These are phyloP conservation scores for Aleiodes testaceus DNA, from an alignment of 2,888 invertebrate genomes.

Conservation along the genomic window DNA sequence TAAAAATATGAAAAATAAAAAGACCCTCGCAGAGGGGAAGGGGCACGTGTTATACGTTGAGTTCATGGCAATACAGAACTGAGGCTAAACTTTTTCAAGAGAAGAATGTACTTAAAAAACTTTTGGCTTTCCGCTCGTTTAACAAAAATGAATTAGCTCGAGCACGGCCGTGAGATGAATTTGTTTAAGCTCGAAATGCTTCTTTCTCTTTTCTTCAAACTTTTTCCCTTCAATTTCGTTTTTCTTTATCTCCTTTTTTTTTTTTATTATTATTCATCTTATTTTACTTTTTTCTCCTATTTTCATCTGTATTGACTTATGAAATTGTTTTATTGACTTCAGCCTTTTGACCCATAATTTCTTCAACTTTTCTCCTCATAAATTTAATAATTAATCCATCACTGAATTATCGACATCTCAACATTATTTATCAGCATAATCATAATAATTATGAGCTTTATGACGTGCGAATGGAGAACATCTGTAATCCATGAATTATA, in stretches of 20 bases:
- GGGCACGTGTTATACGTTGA: slow-evolving; percentile 12
- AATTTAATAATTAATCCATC: no score
- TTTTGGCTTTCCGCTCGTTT: slow-evolving; percentile 64
- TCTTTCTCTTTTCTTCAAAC: slow-evolving; percentile 3
- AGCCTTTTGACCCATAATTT: neutral
- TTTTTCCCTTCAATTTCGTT: slow-evolving; percentile 24
- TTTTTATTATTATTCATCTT: slow-evolving; percentile 30
- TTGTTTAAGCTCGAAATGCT: slow-evolving; percentile 35
- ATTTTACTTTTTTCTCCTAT: neutral
- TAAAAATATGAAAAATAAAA: neutral
- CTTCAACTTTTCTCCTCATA: no score
- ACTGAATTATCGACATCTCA: no score
- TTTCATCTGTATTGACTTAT: slow-evolving; percentile 8
- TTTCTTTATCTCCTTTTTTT: neutral
- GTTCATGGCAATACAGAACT: slow-evolving; percentile 20
- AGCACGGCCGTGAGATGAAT: slow-evolving; percentile 36
- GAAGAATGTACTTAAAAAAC: slow-evolving; percentile 65
- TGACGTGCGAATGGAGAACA: no score
- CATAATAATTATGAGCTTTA: no score
- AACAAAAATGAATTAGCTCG: slow-evolving; percentile 68
- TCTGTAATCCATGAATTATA: no score
- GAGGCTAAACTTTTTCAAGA: slow-evolving; percentile 43
- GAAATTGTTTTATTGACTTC: slow-evolving; percentile 20
- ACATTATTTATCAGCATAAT: no score
- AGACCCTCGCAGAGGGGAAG: no score